Conservation (phyloP, 2,888 invertebrate genomes). For the Drosophila atroscutellata region DNA sequence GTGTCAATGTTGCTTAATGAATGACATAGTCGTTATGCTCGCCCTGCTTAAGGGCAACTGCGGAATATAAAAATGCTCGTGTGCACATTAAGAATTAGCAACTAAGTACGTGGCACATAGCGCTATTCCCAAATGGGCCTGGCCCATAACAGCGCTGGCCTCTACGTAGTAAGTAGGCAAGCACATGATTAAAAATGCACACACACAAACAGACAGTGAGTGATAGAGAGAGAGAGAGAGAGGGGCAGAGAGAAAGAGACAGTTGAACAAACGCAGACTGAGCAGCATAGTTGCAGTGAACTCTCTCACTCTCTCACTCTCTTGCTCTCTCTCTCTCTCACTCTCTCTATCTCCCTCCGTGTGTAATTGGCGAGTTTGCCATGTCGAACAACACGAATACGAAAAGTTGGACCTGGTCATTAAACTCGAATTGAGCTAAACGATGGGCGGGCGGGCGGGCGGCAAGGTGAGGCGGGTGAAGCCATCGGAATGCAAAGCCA, state of each 20-base stretch:
- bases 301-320: background rate
- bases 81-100: constrained; percentile 77
- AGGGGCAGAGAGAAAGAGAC: background rate
- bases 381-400: constrained; percentile 38
- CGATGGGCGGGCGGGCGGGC: background rate
- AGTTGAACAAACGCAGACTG: background rate
- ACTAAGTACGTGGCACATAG: constrained; percentile 74
- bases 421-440: constrained; percentile 49
- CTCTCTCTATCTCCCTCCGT: background rate
- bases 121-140: constrained; percentile 69
- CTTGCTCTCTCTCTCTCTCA: background rate
- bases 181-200: constrained; percentile 77
- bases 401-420: constrained; percentile 54
- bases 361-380: constrained; percentile 33
- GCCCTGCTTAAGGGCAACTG: background rate
- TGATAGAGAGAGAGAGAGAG: background rate
- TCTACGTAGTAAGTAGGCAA: constrained; percentile 69
- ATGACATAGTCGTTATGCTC: constrained; percentile 23
- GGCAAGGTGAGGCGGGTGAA: constrained; percentile 17
- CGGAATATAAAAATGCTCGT: constrained; percentile 61
- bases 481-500: constrained; percentile 40
- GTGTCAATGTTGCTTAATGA: constrained; percentile 21
- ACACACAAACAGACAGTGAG: constrained; percentile 19
- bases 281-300: constrained; percentile 40
- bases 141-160: constrained; percentile 63